Percentiles rank a stretch among this genome's conserved stretches.
Conservation (phyloP, 2,113 vertebrate genomes). For the Cyanoderma ruficeps region DNA sequence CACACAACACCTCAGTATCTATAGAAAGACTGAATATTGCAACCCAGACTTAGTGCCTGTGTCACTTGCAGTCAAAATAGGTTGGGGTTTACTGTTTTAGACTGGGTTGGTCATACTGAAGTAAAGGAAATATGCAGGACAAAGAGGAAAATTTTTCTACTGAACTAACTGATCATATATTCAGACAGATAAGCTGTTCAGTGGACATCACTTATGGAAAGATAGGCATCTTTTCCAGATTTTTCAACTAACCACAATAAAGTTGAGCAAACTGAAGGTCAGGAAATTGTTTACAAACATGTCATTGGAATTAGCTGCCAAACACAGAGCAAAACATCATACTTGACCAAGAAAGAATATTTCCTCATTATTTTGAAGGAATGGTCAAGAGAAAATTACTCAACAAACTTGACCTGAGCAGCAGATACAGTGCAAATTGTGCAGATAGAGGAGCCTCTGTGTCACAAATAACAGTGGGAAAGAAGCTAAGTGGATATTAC, state of each 20-base stretch:
- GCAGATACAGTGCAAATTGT: neutral
- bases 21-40: neutral
- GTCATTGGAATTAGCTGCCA: accelerated
- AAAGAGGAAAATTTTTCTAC: neutral
- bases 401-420: neutral
- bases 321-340: neutral
- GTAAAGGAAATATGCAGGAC: neutral
- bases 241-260: neutral
- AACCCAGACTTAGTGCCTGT: neutral
- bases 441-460: neutral
- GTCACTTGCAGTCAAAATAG: neutral
- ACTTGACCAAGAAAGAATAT: neutral
- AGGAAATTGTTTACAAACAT: neutral
- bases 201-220: neutral
- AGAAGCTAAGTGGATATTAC: neutral
- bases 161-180: neutral
- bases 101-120: neutral
- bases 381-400: neutral
- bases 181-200: neutral
- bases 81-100: neutral
- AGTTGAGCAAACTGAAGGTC: neutral
- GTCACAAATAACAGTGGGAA: neutral
- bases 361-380: neutral
- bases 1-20: neutral
- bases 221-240: neutral